Percentiles rank a stretch among this genome's conserved stretches.
Conservation (phyloP, 2,113 vertebrate species). For the Mormoops blainvillei region DNA sequence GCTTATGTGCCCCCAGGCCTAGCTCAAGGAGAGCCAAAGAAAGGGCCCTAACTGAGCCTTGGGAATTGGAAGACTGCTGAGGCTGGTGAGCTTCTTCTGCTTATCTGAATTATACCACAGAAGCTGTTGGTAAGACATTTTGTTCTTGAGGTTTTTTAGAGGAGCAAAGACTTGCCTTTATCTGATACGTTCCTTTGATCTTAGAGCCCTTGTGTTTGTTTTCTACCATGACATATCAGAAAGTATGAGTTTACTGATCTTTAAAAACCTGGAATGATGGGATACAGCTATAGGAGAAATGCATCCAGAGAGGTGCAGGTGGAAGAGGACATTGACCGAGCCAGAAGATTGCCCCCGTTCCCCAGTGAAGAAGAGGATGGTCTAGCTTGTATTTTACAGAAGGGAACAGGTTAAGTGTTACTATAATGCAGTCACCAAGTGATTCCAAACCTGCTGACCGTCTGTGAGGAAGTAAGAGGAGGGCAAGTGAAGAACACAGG, state of each 20-base stretch:
- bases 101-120: neutral
- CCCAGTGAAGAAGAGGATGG: neutral
- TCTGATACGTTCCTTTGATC: constrained; percentile 28
- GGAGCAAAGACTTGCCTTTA: neutral
- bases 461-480: neutral
- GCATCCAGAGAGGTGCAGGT: neutral
- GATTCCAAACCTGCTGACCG: neutral
- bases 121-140: neutral
- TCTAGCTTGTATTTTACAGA: neutral
- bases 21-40: neutral
- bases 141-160: neutral
- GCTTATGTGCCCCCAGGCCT: neutral
- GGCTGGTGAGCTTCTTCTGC: neutral
- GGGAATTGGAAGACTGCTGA: neutral
- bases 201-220: constrained; percentile 31
- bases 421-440: neutral
- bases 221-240: neutral
- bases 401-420: neutral
- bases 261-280: neutral
- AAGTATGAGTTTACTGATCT: neutral
- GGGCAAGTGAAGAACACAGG: neutral
- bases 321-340: neutral
- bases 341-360: neutral
- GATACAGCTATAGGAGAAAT: neutral
- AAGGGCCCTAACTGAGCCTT: neutral